Evolutionary conservation across 1,140 invertebrate genomes (phyloP).

Genomic region (Heliconius melpomene): DNA sequence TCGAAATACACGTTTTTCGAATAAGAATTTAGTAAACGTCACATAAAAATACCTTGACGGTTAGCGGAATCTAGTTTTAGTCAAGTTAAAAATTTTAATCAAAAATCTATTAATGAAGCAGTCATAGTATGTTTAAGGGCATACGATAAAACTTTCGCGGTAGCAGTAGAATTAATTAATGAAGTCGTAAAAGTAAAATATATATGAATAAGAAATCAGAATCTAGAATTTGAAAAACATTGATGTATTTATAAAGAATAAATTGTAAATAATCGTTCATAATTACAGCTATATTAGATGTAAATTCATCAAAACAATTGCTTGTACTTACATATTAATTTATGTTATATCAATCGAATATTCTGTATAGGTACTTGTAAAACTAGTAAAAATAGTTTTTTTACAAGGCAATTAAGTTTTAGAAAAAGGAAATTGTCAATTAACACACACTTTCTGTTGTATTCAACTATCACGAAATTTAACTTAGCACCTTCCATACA

Average conservation of each 20-base stretch:
- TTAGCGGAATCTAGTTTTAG: background rate
- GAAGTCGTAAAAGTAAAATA: constrained; percentile 24
- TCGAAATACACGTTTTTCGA: background rate
- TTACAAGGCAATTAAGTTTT: constrained; percentile 40
- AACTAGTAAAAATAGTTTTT: constrained; percentile 30
- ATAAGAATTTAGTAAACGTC: constrained; percentile 12
- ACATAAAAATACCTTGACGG: background rate
- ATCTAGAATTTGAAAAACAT: constrained; percentile 32
- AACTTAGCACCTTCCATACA: constrained; percentile 62
- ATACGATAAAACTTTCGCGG: constrained; percentile 27
- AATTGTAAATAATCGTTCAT: constrained; percentile 27
- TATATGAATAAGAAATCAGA: constrained; percentile 28
- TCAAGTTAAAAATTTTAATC: background rate
- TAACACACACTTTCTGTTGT: constrained; percentile 62
- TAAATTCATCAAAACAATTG: constrained; percentile 2
- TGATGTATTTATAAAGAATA: constrained; percentile 18
- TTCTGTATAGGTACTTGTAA: background rate
- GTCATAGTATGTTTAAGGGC: constrained; percentile 30
- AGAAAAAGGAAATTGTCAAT: constrained; percentile 62
- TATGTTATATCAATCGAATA: background rate
- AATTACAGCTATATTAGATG: constrained; percentile 11
- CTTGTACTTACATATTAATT: background rate
- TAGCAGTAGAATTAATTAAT: constrained; percentile 29
- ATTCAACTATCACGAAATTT: constrained; percentile 67
- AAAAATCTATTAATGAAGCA: constrained; percentile 21